These are phyloP conservation scores for Euplexia lucipara DNA, from an alignment of 2,888 invertebrate species.

Conservation along the genomic window DNA sequence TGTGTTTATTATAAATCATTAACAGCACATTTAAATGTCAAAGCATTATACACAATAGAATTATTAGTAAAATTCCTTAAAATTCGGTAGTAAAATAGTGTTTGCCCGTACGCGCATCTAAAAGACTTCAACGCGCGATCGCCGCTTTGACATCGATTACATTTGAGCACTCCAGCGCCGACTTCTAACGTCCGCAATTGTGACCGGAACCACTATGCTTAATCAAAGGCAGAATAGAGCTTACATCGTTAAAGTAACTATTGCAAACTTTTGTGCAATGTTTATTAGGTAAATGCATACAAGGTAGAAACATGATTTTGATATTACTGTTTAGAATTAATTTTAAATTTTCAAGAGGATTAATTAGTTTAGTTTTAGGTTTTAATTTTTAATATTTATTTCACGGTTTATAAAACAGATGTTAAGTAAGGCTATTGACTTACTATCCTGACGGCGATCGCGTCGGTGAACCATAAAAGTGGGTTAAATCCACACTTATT, in stretches of 20 bases:
- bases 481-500: conserved; percentile 35
- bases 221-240: conserved; percentile 1
- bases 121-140: conserved; percentile 81
- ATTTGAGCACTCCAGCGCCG: conserved; percentile 6
- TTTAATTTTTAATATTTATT: background rate
- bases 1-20: background rate
- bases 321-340: background rate
- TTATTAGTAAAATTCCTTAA: background rate
- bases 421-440: background rate
- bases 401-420: background rate
- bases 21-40: background rate
- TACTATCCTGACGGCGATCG: conserved; percentile 1
- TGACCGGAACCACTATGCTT: conserved; percentile 32
- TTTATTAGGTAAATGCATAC: background rate
- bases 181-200: conserved; percentile 10
- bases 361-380: background rate
- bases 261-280: background rate
- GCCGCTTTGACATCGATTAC: conserved; percentile 26
- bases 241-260: background rate
- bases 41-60: background rate
- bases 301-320: background rate
- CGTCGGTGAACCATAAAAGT: conserved; percentile 21
- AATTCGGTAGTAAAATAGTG: background rate
- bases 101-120: conserved; percentile 65
- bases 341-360: background rate